Conservation (phyloP, 1,140 invertebrate genomes). For the Nautilus pompilius region DNA sequence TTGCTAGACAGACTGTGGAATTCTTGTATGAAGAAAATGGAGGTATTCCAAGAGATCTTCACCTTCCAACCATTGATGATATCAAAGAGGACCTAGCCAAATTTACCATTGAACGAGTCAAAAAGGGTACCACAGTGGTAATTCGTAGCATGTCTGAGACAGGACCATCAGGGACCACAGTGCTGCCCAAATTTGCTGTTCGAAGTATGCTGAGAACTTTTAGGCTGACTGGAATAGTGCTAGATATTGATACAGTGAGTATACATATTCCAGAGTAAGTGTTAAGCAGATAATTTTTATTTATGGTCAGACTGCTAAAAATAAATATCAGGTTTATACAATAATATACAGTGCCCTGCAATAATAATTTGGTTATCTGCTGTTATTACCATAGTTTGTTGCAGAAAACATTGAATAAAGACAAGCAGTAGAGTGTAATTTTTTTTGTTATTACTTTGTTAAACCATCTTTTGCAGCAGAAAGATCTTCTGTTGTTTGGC, state of each 20-base stretch:
- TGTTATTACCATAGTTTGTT: no score
- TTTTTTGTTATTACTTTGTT: no score
- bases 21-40: conserved; percentile 58
- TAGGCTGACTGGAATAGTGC: conserved; percentile 51
- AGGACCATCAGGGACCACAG: conserved; percentile 27
- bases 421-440: no score
- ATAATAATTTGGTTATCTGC: no score
- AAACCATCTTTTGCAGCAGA: no score
- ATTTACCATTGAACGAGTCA: conserved; percentile 53
- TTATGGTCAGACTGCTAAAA: no score
- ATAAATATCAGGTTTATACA: no score
- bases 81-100: conserved; percentile 54
- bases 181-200: conserved; percentile 53
- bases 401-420: no score
- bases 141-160: conserved; percentile 36
- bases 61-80: conserved; percentile 56
- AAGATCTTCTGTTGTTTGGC: no score
- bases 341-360: no score
- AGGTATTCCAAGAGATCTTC: conserved; percentile 54
- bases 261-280: not conserved
- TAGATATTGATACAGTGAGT: conserved; percentile 53
- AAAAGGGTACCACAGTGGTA: conserved; percentile 51
- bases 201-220: conserved; percentile 54
- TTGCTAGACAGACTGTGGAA: conserved; percentile 57
- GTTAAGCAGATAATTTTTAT: no score